phyloP scores from a whole-genome alignment of 2,888 invertebrate species.

The Melieria picta region DNA sequence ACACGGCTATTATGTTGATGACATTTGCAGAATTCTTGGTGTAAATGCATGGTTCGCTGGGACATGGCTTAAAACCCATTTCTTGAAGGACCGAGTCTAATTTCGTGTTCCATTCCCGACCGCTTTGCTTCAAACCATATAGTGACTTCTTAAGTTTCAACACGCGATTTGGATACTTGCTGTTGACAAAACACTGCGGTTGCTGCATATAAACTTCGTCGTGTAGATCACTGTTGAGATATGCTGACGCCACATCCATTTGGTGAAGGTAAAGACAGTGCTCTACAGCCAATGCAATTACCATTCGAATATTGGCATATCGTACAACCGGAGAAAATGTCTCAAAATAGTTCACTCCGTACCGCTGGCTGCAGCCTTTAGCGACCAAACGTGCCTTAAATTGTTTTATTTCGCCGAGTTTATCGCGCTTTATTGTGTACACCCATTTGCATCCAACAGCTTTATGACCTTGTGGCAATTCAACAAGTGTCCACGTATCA shows the following conservation, averaged over 20 bases:
- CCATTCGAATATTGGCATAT: too few relatives aligned
- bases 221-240: conserved; percentile 24
- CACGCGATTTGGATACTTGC: conserved; percentile 29
- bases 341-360: conserved; percentile 29
- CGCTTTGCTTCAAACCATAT: conserved; percentile 42
- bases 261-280: conserved; percentile 8
- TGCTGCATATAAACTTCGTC: conserved; percentile 38
- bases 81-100: conserved; percentile 35
- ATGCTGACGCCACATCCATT: neutral
- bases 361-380: conserved; percentile 35
- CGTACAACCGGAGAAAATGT: conserved; percentile 33
- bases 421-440: conserved; percentile 13
- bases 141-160: conserved; percentile 38
- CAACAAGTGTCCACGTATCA: conserved; percentile 38
- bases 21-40: conserved; percentile 24
- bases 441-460: conserved; percentile 37
- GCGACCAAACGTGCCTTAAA: conserved; percentile 34
- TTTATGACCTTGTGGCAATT: conserved; percentile 31
- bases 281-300: conserved; percentile 1
- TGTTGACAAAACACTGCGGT: conserved; percentile 27
- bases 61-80: conserved; percentile 34
- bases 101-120: conserved; percentile 40
- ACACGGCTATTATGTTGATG: conserved; percentile 37
- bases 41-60: conserved; percentile 40
- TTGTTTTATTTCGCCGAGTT: conserved; percentile 12